Evolutionary conservation across 2,797 vertebrate genomes (phyloP), one percentile per base, ranked within the genome.

Genomic region (Characodon lateralis): DNA sequence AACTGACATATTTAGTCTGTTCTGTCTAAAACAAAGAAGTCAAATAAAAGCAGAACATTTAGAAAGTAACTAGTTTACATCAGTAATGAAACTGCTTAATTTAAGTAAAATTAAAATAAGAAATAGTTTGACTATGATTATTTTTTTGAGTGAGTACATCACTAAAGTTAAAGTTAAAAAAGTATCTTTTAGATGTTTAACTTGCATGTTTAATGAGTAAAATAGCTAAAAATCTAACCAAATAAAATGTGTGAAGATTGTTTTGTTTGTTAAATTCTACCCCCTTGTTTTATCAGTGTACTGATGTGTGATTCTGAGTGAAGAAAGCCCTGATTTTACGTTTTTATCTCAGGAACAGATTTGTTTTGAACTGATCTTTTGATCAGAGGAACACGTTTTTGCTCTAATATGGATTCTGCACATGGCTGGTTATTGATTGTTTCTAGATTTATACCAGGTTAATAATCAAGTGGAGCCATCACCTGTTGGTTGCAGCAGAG

Each of bases 401-500:
- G 70, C 6, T 87, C 70, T 71, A 77, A 71, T 80, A 71, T 48
- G 51, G 78, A 83, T 88, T 78, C 82, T 78, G 82, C 82, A 81
- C 82, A 85, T 81, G 80, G 74, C 85, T 84, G 80, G 78, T 73
- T 87, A 87, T 79, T 85, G 87, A 90, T 88, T 66, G 58, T 80
- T 76, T 59, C 86, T 84, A 74, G 81, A 83, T 88, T 87, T 87
- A 80, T 79, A 70, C 72, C 69, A 41, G 73, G 73, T 83, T 88
- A 78, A 82, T 91, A 91, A 93, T 93, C 89, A 88, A 87, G 87
- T 88, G 78, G 87, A 90, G 85, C 86, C 85, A 89, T 89, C 93
- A 94, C 93, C 93, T 94, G 93, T 93, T 92, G 92, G 90, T 87
- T 88, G 84, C 75, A n/a, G 82, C 26, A 69, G 81, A 81, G 79